Percentiles rank a stretch among this genome's conserved stretches.
These are phyloP conservation scores for Climacteris rufus DNA, from an alignment of 2,113 vertebrate species.

Conservation along the genomic window DNA sequence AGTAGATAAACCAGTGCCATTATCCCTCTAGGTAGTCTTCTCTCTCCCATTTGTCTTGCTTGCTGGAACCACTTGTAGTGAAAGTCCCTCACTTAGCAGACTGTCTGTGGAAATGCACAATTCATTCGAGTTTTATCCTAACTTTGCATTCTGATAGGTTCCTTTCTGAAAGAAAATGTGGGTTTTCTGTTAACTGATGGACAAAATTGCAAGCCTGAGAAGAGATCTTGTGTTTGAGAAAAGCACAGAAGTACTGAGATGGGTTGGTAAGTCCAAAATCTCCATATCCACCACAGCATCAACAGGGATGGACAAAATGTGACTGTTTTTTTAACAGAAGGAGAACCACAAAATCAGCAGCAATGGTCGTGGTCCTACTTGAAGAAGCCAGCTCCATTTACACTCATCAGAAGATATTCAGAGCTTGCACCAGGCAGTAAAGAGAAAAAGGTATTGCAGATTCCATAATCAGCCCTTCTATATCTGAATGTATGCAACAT, in stretches of 20 bases:
- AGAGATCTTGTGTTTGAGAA: background rate
- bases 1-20: background rate
- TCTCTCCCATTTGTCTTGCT: background rate
- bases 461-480: background rate
- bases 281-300: background rate
- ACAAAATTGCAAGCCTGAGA: background rate
- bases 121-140: background rate
- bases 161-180: rapidly evolving
- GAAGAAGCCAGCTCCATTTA: background rate
- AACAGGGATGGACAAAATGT: background rate
- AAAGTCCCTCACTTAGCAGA: background rate
- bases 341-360: background rate
- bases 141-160: background rate
- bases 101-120: background rate
- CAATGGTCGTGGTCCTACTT: background rate
- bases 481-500: background rate
- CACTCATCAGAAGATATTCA: background rate
- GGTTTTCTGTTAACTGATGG: background rate
- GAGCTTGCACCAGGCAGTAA: background rate
- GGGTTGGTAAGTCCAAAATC: background rate
- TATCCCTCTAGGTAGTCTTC: background rate
- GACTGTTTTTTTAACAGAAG: background rate
- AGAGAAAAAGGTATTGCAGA: background rate
- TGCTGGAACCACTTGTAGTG: background rate
- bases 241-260: background rate